These are phyloP conservation scores for Tanaodytes sp. DNA, from an alignment of 2,888 invertebrate species.

Conservation along the genomic window DNA sequence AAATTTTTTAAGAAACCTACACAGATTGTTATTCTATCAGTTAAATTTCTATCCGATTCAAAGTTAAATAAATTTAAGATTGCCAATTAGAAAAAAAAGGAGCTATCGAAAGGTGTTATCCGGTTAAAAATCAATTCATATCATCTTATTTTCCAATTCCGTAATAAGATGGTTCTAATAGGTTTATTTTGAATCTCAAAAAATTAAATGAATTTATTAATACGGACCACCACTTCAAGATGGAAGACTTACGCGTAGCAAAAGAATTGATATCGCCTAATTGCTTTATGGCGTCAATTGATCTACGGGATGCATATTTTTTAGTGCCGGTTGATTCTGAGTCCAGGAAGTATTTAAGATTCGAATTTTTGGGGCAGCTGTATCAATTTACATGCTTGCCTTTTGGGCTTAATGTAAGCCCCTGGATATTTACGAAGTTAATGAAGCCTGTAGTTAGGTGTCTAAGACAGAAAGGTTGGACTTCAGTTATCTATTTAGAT, in stretches of 20 bases:
- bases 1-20: background rate
- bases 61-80: too few species aligned
- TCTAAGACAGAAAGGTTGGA: conserved; percentile 6
- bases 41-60: too few species aligned
- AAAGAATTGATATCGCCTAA: conserved; percentile 23
- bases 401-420: conserved; percentile 2
- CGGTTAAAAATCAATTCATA: conserved; percentile 24
- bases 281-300: conserved; percentile 30
- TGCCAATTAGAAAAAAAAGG: too few species aligned
- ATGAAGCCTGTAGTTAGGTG: conserved; percentile 15
- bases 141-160: conserved; percentile 26
- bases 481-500: conserved; percentile 14
- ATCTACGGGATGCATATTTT: conserved; percentile 47
- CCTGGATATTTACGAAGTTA: conserved; percentile 15
- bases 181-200: conserved; percentile 52
- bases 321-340: conserved; percentile 20
- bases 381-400: conserved; percentile 18
- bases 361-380: conserved; percentile 16
- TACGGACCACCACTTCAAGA: conserved; percentile 51
- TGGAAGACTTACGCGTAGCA: conserved; percentile 53
- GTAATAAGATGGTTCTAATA: conserved; percentile 25
- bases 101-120: too few species aligned
- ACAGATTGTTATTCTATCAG: too few species aligned
- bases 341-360: conserved; percentile 40
- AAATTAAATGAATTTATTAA: conserved; percentile 32